Evolutionary conservation across 1,140 invertebrate species (phyloP).

Genomic region (Neodiprion lecontei): DNA sequence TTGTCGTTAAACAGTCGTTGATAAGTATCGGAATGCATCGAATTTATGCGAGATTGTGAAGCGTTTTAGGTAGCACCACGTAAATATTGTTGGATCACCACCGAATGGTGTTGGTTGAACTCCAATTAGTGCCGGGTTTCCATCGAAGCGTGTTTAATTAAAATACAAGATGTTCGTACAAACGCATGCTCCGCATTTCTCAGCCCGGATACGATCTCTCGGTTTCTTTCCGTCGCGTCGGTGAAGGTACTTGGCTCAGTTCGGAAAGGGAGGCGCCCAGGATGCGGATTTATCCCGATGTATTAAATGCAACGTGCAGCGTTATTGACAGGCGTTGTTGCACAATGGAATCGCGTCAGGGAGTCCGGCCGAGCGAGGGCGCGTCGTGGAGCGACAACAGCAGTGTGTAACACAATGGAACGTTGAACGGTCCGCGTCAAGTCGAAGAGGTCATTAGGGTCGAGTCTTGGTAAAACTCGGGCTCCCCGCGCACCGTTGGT

Average conservation of each 20-base stretch:
- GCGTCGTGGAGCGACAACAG: neutral
- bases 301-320: neutral
- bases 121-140: no score
- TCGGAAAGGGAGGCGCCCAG: no score
- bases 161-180: no score
- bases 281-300: neutral
- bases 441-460: conserved; percentile 1
- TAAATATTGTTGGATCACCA: no score
- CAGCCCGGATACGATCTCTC: neutral
- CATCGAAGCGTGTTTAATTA: no score
- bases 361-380: neutral
- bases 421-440: conserved; percentile 4
- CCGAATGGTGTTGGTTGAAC: no score
- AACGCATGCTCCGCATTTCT: neutral
- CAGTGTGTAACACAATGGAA: conserved; percentile 2
- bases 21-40: no score
- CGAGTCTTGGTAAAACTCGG: conserved; percentile 1
- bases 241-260: neutral
- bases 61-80: no score
- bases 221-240: neutral
- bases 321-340: conserved; percentile 3
- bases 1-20: no score
- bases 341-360: conserved; percentile 1
- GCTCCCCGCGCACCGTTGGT: neutral
- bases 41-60: no score